A percentile compares a stretch with the other conserved stretches of the same genome.
These are phyloP conservation scores for Synergus gifuensis DNA, from an alignment of 2,888 invertebrate species.

Conservation along the genomic window DNA sequence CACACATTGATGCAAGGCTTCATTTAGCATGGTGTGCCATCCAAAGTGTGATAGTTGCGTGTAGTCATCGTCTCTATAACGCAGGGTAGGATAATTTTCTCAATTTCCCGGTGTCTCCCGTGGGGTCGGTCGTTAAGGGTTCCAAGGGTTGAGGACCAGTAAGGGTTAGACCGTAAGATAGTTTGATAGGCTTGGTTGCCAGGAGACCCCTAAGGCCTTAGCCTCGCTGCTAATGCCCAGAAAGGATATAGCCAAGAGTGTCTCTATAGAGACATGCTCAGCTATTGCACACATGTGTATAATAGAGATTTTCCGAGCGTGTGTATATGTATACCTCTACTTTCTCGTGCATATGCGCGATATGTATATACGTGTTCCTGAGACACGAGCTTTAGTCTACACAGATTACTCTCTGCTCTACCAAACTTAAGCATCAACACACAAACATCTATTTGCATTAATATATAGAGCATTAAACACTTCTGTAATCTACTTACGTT, in stretches of 20 bases:
- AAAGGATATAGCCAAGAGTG: conserved; percentile 61
- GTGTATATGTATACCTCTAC: conserved; percentile 43
- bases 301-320: conserved; percentile 39
- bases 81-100: conserved; percentile 76
- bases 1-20: conserved; percentile 46
- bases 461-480: background rate
- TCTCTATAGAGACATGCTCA: conserved; percentile 3
- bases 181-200: conserved; percentile 78
- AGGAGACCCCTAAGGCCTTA: conserved; percentile 74
- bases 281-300: conserved; percentile 6
- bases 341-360: conserved; percentile 5
- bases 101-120: conserved; percentile 77
- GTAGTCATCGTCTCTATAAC: conserved; percentile 72
- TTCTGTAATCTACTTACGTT: background rate
- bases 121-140: conserved; percentile 77
- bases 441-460: conserved; percentile 28
- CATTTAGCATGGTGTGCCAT: conserved; percentile 57
- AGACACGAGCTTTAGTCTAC: conserved; percentile 22
- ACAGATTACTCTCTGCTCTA: conserved; percentile 25
- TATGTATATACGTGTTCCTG: conserved; percentile 41
- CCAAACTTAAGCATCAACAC: conserved; percentile 20
- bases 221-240: conserved; percentile 71
- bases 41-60: conserved; percentile 62
- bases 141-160: conserved; percentile 69
- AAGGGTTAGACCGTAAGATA: conserved; percentile 74